Evolutionary conservation across 2,797 vertebrate species (phyloP), one percentile per base, ranked within the genome.

Genomic region (Poeciliopsis presidionis): DNA sequence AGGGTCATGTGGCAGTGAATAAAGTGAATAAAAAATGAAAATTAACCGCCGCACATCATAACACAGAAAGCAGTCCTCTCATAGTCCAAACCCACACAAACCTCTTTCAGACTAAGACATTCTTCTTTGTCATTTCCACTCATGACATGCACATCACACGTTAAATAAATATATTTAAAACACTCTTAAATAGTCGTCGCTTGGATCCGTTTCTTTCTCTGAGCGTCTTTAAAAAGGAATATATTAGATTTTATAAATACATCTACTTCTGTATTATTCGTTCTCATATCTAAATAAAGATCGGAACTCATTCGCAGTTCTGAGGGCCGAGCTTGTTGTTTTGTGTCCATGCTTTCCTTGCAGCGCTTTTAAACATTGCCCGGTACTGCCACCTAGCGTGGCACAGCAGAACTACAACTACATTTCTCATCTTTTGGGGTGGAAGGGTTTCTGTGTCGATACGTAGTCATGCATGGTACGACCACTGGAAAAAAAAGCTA

Each of bases 301-400:
- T 83, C 82, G 20, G 75, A 86, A 87, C 45, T 84, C 39, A 84
- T 86, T 82, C 87, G 88, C 70, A 83, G 69, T 73, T 91, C 72
- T 79, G 74, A 84, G 84, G 76, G 73, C 65, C 43, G 72, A 72
- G 49, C 69, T 78, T 88, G 51, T 86, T 78, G 33, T 84, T 84
- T 85, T 69, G 90, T 84, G 59, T 90, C 88, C 93, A 93, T 93
- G 93, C 91, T 83, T 53, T 79, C 81, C 81, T 87, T 86, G 85
- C 76, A 74, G 83, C 79, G 79, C 61, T 80, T 86, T 81, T 87
- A 76, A 93, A 90, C 83, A 55, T 91, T 93, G 91, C 88, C 53
- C 82, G 81, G 93, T 92, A 93, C 91, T 93, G 93, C 95, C 96
- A 95, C 95, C 96, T 96, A 95, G 90, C 90, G 95, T 93, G 91